Conservation (phyloP, 2,888 invertebrate genomes). For the Tenthredo notha region DNA sequence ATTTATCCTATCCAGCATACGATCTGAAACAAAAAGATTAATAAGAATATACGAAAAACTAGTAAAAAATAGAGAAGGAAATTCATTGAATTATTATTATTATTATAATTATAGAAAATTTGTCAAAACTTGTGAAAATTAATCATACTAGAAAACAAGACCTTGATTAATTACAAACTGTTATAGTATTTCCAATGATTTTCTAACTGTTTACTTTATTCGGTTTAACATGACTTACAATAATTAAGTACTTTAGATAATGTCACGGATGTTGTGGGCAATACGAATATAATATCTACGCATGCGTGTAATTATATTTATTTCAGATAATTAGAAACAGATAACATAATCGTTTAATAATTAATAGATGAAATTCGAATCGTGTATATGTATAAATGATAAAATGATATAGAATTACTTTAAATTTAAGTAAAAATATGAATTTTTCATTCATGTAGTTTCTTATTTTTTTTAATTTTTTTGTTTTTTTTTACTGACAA, state of each 20-base stretch:
- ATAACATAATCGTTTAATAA: not conserved
- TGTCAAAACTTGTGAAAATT: not conserved
- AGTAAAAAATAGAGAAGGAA: not conserved
- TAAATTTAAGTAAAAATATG: not conserved
- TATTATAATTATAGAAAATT: not conserved
- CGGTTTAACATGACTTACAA: not conserved
- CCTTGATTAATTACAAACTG: not conserved
- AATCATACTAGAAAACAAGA: not conserved
- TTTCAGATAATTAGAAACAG: not conserved
- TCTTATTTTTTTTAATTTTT: not conserved
- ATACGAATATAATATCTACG: not conserved
- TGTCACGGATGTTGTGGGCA: conserved; percentile 3
- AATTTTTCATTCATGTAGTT: not conserved
- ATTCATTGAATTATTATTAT: not conserved
- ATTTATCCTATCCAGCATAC: conserved; percentile 34
- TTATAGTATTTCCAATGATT: not conserved
- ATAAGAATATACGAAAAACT: not conserved
- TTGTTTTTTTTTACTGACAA: not conserved
- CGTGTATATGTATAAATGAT: not conserved
- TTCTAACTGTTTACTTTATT: not conserved
- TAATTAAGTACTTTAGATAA: not conserved
- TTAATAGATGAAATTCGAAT: not conserved
- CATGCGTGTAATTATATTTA: not conserved
- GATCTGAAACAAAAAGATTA: not conserved
- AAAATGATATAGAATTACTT: not conserved